Percentiles rank a stretch among this genome's conserved stretches.
phyloP scores from a whole-genome alignment of 1,140 invertebrate genomes.

The Fragariocoptes setiger region DNA sequence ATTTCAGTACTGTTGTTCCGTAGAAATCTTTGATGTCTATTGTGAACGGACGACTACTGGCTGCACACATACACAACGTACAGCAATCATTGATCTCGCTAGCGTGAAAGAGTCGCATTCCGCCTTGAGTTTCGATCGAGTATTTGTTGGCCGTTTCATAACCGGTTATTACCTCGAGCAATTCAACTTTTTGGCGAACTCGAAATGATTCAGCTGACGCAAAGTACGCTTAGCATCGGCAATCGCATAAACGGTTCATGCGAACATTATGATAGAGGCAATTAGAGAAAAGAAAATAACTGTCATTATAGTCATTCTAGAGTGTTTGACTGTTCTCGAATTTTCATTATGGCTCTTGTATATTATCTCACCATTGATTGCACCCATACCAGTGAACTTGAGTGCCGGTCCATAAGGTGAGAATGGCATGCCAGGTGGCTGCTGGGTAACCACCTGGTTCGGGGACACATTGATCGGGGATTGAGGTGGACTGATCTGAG shows the following conservation, averaged over 20 bases:
- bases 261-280: not conserved
- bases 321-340: not conserved
- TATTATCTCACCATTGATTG: not conserved
- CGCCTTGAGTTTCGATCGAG: conserved; percentile 13
- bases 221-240: conserved; percentile 7
- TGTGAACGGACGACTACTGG: conserved; percentile 14
- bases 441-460: too few relatives aligned
- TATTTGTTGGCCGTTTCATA: conserved; percentile 20
- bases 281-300: not conserved
- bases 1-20: conserved; percentile 13
- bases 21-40: conserved; percentile 17
- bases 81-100: conserved; percentile 16
- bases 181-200: conserved; percentile 9
- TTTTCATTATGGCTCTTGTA: not conserved
- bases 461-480: too few relatives aligned
- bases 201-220: conserved; percentile 6
- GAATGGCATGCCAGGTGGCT: too few relatives aligned
- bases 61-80: conserved; percentile 16
- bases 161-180: conserved; percentile 16
- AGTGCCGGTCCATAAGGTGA: not conserved
- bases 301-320: not conserved
- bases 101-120: conserved; percentile 16
- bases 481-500: too few relatives aligned
- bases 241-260: too few relatives aligned
- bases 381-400: too few relatives aligned